Evolutionary conservation across 2,113 vertebrate genomes (phyloP).

Genomic region (Donacobius atricapilla): DNA sequence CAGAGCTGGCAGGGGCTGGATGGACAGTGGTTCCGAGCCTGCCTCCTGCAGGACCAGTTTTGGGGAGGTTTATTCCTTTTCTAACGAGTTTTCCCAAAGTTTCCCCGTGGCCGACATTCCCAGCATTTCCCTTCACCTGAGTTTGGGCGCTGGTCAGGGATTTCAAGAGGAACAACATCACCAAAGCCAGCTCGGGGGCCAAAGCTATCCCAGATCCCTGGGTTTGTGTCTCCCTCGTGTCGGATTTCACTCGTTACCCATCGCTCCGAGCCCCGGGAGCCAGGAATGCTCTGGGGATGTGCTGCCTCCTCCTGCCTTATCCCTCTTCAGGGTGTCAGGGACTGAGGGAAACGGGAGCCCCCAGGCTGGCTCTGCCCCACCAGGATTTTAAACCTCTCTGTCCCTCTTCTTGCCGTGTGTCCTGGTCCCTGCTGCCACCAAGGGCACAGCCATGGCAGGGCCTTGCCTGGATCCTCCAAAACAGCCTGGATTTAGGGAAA

Average conservation of each 20-base stretch:
- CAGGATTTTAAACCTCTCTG: background rate
- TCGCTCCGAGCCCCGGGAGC: rapidly evolving
- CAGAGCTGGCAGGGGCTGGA: background rate
- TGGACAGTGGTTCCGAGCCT: rapidly evolving
- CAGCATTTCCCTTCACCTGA: rapidly evolving
- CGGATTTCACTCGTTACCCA: background rate
- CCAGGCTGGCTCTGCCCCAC: background rate
- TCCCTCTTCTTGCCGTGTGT: rapidly evolving
- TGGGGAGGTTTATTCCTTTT: background rate
- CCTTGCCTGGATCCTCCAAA: background rate
- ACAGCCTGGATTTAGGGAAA: background rate
- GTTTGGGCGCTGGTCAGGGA: background rate
- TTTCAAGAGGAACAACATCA: background rate
- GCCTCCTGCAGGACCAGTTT: background rate
- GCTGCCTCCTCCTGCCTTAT: background rate
- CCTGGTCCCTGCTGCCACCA: background rate
- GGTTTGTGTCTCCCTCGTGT: rapidly evolving
- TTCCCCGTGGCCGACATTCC: rapidly evolving
- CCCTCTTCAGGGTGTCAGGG: background rate
- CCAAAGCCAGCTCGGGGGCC: background rate
- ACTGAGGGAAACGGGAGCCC: rapidly evolving
- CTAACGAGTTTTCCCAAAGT: background rate
- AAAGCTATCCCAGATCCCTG: background rate
- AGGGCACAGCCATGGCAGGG: rapidly evolving
- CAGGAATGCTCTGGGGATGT: rapidly evolving